Base-by-base conservation (phyloP, 92 coral and sea anemone genomes). In the Desmophyllum pertusum region DNA sequence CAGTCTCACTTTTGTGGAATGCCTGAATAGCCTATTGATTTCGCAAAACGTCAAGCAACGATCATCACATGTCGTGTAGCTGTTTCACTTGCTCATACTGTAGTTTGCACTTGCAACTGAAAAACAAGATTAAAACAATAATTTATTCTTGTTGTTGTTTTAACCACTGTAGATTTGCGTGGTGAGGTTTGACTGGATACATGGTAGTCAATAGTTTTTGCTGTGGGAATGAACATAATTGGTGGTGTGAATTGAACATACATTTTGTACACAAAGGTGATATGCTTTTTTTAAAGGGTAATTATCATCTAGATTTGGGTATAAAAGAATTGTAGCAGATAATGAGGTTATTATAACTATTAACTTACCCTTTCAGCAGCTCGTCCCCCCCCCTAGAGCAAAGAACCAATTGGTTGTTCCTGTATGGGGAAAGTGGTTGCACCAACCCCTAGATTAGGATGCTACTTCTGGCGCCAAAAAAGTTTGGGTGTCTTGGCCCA, bases 401-500 rank as follows among this genome's bases (percentile, higher is more conserved):
- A 40, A 27, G 64, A 63, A 42, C 78, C 87, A n/a, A n/a, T 76
- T 92, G 83, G 74, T 72, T n/a, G n/a, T 81, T 33, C 72, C 83
- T 51, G 63, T n/a, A 43, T 77, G 86, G 40, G 45, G 89, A 89
- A 79, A 89, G 95, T 48, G 92, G 89, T n/a, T 37, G 72, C 86
- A 7, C 93, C 93, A 82, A 89, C 66, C 25, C n/a, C n/a, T n/a
- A 92, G 63, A 72, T n/a, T 76, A 89, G 64, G 82, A 59, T 73
- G 84, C 85, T 19, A 91, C 52, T 66, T 65, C 81, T 87, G 88
- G 85, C 51, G 91, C 72, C 84, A 89, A 51, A 78, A 92, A 82
- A 73, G n/a, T n/a, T 89, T 82, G 27, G 95, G 95, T 70, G 88
- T n/a, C n/a, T 93, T 43, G 95, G 95, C 57, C 86, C 93, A 73